Percentiles rank a stretch among this genome's conserved stretches.
Evolutionary conservation across 2,797 vertebrate genomes (phyloP).

Genomic region (Hemitrygon akajei): DNA sequence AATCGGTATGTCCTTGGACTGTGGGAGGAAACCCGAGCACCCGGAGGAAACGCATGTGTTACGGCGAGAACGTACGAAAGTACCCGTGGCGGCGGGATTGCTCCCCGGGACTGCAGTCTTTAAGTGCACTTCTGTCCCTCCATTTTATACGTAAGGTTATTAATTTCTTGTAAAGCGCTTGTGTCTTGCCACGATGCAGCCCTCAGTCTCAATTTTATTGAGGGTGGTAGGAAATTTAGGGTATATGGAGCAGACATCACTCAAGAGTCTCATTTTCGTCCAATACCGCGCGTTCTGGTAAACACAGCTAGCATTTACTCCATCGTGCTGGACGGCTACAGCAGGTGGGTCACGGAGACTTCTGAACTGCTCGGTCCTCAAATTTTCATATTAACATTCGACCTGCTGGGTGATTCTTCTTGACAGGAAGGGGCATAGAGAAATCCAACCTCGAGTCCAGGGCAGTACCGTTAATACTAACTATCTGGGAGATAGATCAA

Average conservation of each 20-base stretch:
- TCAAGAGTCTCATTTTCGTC: background rate
- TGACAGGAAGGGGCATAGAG: background rate
- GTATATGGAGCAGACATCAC: background rate
- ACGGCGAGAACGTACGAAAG: too few species aligned
- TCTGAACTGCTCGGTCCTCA: background rate
- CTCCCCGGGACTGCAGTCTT: background rate
- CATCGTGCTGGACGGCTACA: background rate
- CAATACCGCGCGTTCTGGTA: background rate
- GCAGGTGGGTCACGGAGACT: background rate
- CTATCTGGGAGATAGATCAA: too few species aligned
- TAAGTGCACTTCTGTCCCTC: too few species aligned
- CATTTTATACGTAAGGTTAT: background rate
- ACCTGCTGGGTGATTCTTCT: background rate
- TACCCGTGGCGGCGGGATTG: background rate
- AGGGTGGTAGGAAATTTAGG: too few species aligned
- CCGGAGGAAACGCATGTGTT: too few species aligned
- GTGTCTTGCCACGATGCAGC: background rate
- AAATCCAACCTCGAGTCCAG: background rate
- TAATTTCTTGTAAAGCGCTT: background rate
- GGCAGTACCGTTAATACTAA: too few species aligned
- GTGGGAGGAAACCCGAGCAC: too few species aligned
- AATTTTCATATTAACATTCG: background rate
- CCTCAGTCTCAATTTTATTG: background rate
- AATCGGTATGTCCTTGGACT: too few species aligned
- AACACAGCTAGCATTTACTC: background rate